Evolutionary conservation across 1,140 invertebrate genomes (phyloP).

Genomic region (Drosophila pachea): DNA sequence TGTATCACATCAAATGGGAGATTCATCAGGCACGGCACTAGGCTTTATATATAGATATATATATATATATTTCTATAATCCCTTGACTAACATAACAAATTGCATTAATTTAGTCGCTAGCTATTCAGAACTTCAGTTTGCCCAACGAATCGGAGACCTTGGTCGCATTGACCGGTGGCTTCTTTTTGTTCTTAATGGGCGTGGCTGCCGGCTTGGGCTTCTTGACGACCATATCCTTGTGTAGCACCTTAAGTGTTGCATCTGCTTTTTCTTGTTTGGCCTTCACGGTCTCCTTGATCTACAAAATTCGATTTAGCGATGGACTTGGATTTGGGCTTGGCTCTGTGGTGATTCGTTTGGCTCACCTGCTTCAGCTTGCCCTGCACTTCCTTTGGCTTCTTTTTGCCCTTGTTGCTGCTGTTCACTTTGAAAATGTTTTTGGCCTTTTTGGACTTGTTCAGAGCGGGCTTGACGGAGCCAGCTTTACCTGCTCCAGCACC

Average conservation of each 20-base stretch:
- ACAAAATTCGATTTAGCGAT: background rate
- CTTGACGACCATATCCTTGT: constrained; percentile 76
- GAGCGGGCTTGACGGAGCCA: constrained; percentile 41
- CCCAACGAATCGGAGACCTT: constrained; percentile 67
- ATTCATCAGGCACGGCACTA: background rate
- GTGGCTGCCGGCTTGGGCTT: constrained; percentile 59
- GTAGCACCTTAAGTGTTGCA: constrained; percentile 66
- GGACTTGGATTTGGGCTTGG: constrained; percentile 1
- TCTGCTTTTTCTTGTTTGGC: constrained; percentile 75
- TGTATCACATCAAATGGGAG: background rate
- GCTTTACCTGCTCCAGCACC: constrained; percentile 29
- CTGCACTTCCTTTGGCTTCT: constrained; percentile 77
- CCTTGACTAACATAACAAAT: constrained; percentile 44
- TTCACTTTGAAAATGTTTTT: constrained; percentile 74
- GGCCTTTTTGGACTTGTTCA: constrained; percentile 72
- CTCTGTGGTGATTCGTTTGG: background rate
- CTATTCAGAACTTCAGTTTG: constrained; percentile 69
- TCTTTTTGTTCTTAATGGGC: constrained; percentile 62
- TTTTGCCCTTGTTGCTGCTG: constrained; percentile 64
- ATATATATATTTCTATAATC: constrained; percentile 54
- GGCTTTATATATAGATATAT: background rate
- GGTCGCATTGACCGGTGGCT: constrained; percentile 63
- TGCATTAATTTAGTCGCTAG: constrained; percentile 4
- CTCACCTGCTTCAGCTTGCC: constrained; percentile 77
- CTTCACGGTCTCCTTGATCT: constrained; percentile 74